These are phyloP conservation scores for Epinephelus malabaricus DNA, from an alignment of 2,797 vertebrate species.

Conservation along the genomic window DNA sequence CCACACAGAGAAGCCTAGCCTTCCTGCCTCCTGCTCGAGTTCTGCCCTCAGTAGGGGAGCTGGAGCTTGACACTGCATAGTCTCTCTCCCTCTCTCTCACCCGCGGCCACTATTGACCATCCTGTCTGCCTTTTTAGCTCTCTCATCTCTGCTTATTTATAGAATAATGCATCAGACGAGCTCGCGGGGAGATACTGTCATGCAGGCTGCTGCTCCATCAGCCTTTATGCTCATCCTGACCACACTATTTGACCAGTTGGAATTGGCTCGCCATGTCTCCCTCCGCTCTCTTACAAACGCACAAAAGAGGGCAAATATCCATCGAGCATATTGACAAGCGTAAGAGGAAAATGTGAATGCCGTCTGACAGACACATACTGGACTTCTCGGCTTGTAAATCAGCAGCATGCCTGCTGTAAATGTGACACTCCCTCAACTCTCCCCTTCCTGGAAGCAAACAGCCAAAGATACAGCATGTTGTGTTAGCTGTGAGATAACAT, in stretches of 20 bases:
- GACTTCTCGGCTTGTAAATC: conserved; percentile 54
- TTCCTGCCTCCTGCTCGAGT: conserved; percentile 54
- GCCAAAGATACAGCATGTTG: conserved; percentile 70
- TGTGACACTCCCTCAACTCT: conserved; percentile 71
- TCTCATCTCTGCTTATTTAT: conserved; percentile 83
- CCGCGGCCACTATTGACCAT: conserved; percentile 77
- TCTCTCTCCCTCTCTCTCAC: conserved; percentile 40
- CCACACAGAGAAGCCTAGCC: conserved; percentile 46
- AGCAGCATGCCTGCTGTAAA: conserved; percentile 68
- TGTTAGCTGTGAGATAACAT: conserved; percentile 74
- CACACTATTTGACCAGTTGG: conserved; percentile 45
- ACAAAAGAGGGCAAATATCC: conserved; percentile 36
- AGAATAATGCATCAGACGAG: conserved; percentile 79
- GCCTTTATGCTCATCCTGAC: conserved; percentile 52
- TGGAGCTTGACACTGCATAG: conserved; percentile 55
- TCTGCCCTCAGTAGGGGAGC: conserved; percentile 55
- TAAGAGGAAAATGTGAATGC: conserved; percentile 37
- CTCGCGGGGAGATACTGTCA: conserved; percentile 67
- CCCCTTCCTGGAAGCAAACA: conserved; percentile 72
- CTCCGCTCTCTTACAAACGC: conserved; percentile 15
- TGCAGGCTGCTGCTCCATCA: conserved; percentile 66
- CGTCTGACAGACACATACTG: conserved; percentile 40
- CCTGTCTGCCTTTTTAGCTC: conserved; percentile 77
- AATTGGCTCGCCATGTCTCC: conserved; percentile 32
- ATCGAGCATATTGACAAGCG: conserved; percentile 26